Evolutionary conservation across 2,888 invertebrate genomes (phyloP).

Genomic region (Pandemis heparana): DNA sequence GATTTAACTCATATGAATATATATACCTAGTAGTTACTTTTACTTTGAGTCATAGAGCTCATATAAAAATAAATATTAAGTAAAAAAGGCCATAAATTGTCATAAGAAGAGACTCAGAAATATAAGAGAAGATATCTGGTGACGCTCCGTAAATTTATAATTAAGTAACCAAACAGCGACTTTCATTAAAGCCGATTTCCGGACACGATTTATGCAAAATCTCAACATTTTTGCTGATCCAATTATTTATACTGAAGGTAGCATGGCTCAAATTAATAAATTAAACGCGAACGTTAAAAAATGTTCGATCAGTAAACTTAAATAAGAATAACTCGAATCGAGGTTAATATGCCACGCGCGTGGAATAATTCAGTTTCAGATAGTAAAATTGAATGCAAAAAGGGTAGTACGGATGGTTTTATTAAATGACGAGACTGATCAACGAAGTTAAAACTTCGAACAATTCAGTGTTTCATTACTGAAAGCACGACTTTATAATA

Average conservation of each 20-base stretch:
- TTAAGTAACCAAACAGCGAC: neutral
- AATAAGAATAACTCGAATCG: conserved; percentile 15
- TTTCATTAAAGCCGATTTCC: neutral
- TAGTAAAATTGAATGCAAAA: conserved; percentile 10
- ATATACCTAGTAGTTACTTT: too few species aligned
- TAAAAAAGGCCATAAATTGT: too few species aligned
- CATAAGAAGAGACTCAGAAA: too few species aligned
- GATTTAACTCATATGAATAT: too few species aligned
- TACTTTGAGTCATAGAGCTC: too few species aligned
- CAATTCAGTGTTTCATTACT: too few species aligned
- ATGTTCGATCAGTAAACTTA: conserved; percentile 4
- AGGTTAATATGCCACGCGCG: conserved; percentile 1
- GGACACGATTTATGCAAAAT: neutral
- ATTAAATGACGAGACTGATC: too few species aligned
- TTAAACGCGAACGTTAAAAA: neutral
- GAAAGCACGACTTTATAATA: too few species aligned
- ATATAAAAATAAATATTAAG: too few species aligned
- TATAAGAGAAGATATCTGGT: neutral
- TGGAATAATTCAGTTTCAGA: conserved; percentile 3
- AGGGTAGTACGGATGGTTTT: too few species aligned
- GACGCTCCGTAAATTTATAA: neutral
- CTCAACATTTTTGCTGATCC: neutral
- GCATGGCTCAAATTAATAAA: neutral
- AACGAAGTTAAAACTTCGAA: too few species aligned
- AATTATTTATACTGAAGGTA: neutral